Percentiles rank a stretch among this genome's conserved stretches.
Evolutionary conservation across 2,797 vertebrate species (phyloP).

Genomic region (Syndactyla subalaris): DNA sequence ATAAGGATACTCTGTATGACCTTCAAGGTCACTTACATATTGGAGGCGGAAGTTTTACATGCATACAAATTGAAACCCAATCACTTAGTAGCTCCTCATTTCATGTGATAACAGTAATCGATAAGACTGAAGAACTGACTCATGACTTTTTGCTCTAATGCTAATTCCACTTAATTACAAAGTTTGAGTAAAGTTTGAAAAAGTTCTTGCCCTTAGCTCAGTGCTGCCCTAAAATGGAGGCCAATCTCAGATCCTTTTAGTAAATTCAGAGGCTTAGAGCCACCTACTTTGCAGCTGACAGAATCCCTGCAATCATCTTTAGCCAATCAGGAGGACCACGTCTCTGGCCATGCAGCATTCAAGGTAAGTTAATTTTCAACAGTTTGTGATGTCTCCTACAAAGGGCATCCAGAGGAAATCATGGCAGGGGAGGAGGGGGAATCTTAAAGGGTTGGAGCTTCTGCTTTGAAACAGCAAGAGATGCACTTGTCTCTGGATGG

Average conservation of each 20-base stretch:
- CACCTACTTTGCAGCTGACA: neutral
- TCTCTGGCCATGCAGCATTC: neutral
- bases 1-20: neutral
- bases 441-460: neutral
- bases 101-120: neutral
- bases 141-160: neutral
- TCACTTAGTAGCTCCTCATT: neutral
- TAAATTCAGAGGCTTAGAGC: neutral
- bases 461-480: neutral
- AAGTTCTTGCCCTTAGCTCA: neutral
- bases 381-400: neutral
- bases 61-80: neutral
- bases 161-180: neutral
- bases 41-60: neutral
- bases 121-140: neutral
- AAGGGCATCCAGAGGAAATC: neutral
- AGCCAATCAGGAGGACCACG: neutral
- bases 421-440: accelerated
- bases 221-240: neutral
- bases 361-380: neutral
- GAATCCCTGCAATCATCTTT: neutral
- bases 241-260: neutral
- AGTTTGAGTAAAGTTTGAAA: neutral
- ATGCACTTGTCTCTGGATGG: neutral
- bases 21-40: neutral